phyloP scores from a whole-genome alignment of 1,140 invertebrate genomes.

The Campoletis sonorensis region DNA sequence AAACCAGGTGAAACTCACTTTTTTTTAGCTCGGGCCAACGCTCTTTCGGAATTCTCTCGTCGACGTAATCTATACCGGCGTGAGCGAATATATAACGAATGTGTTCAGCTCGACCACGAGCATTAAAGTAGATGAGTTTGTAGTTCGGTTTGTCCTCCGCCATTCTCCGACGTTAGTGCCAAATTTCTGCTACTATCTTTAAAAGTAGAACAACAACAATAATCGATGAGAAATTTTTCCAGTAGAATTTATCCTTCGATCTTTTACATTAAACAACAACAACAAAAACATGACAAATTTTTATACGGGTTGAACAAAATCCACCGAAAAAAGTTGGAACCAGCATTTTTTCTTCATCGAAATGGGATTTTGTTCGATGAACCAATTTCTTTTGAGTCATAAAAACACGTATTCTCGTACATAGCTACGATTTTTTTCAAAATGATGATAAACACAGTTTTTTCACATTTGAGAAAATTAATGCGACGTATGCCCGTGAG shows the following conservation, averaged over 20 bases:
- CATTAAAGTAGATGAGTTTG: constrained; percentile 82
- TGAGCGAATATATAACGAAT: constrained; percentile 82
- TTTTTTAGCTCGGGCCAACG: constrained; percentile 78
- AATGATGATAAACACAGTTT: too few species aligned
- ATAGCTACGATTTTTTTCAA: too few species aligned
- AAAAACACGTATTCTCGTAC: too few species aligned
- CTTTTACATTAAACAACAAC: too few species aligned
- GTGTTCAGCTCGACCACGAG: constrained; percentile 82
- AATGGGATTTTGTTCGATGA: too few species aligned
- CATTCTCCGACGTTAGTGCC: constrained; percentile 52
- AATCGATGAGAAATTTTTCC: background rate
- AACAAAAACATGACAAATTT: too few species aligned
- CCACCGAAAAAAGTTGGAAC: too few species aligned
- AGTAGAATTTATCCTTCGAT: background rate
- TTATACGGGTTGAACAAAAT: too few species aligned
- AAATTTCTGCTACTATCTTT: constrained; percentile 24
- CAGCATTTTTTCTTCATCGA: too few species aligned
- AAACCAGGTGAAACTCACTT: constrained; percentile 69
- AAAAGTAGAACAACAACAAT: background rate
- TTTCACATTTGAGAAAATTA: too few species aligned
- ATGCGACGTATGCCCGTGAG: too few species aligned
- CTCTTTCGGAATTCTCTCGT: constrained; percentile 78
- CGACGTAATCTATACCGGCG: constrained; percentile 80
- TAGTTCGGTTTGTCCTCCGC: constrained; percentile 72
- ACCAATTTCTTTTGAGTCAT: too few species aligned